These are phyloP conservation scores for Eristalinus aeneus DNA, from an alignment of 2,888 invertebrate species.

Conservation along the genomic window DNA sequence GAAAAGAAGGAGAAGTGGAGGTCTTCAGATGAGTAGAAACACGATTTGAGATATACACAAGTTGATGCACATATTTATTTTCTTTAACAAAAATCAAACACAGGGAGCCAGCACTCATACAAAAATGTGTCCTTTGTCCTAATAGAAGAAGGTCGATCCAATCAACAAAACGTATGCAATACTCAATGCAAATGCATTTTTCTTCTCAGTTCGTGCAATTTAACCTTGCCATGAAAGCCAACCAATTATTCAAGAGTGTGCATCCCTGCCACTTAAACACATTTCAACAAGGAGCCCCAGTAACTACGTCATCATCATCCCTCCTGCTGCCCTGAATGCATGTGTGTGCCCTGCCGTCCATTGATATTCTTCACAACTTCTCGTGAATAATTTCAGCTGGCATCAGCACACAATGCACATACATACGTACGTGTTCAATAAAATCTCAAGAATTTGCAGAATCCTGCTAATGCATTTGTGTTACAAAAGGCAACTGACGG, in stretches of 20 bases:
- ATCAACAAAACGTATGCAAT: too few relatives aligned
- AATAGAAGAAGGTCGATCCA: too few relatives aligned
- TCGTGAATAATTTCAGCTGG: slow-evolving; percentile 13
- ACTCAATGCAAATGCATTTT: neutral
- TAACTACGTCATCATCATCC: neutral
- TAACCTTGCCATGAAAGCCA: neutral
- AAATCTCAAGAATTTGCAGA: slow-evolving; percentile 2
- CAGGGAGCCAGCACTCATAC: too few relatives aligned
- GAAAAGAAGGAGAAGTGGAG: too few relatives aligned
- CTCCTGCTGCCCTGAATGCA: neutral
- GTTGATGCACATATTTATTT: too few relatives aligned
- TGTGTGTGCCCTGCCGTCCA: neutral
- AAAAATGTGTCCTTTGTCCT: too few relatives aligned
- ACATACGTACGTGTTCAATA: neutral
- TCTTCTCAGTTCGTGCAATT: neutral
- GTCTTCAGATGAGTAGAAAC: too few relatives aligned
- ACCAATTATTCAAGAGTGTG: neutral
- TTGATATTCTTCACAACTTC: neutral
- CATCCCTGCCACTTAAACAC: neutral
- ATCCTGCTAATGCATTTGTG: slow-evolving; percentile 25
- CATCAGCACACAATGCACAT: neutral
- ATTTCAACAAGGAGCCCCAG: neutral
- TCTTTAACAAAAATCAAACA: too few relatives aligned
- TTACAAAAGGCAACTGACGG: slow-evolving; percentile 3
- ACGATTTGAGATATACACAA: too few relatives aligned